A percentile compares a stretch with the other conserved stretches of the same genome.
Evolutionary conservation across 2,797 vertebrate species (phyloP).

Genomic region (Sternotherus odoratus): DNA sequence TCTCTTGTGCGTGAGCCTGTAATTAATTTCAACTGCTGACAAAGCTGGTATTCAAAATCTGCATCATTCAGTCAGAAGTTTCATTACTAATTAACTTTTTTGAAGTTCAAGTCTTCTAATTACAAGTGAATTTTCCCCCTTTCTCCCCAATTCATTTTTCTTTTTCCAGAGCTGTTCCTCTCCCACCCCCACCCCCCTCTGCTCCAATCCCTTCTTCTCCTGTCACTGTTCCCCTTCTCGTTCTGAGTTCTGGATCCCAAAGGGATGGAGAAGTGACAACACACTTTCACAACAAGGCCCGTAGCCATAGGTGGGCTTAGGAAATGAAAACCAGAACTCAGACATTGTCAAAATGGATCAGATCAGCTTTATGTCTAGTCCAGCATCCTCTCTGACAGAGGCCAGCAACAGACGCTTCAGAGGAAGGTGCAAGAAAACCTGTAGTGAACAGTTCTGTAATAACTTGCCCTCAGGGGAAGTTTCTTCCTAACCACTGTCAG

Average conservation of each 20-base stretch:
- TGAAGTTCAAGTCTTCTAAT: slow-evolving; percentile 79
- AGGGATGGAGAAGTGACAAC: not conserved
- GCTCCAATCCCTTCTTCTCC: not conserved
- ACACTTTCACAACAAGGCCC: not conserved
- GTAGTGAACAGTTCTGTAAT: not conserved
- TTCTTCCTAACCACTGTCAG: not conserved
- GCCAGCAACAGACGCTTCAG: not conserved
- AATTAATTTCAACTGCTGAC: slow-evolving; percentile 81
- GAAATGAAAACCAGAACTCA: not conserved
- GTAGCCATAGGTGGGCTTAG: not conserved
- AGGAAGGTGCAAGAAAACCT: not conserved
- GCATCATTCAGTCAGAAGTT: slow-evolving; percentile 72
- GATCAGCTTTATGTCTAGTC: not conserved
- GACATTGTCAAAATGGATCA: not conserved
- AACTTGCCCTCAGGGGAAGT: not conserved
- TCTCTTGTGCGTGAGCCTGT: slow-evolving; percentile 70
- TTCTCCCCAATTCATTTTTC: not conserved
- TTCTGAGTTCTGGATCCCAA: not conserved
- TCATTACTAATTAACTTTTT: slow-evolving; percentile 82
- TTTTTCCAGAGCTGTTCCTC: not conserved
- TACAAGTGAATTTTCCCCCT: slow-evolving; percentile 50
- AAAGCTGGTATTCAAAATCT: slow-evolving; percentile 74
- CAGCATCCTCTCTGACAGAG: not conserved
- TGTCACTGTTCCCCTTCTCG: not conserved
- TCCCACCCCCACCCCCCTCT: not conserved